Conservation (phyloP, 2,888 invertebrate genomes). For the Raillietiella orientalis region DNA sequence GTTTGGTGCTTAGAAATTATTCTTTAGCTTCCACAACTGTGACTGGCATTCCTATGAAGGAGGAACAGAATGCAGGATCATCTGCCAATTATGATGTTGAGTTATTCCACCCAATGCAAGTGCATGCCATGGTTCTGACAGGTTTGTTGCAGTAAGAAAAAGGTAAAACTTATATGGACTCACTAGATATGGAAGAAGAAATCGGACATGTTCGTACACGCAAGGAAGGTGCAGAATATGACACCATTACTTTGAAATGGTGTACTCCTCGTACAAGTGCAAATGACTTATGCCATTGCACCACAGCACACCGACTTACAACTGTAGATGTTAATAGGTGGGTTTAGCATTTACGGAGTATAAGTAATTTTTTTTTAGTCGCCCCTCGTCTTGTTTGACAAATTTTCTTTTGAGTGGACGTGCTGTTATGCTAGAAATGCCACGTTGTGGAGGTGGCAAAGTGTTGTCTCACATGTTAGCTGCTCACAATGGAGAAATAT, state of each 20-base stretch:
- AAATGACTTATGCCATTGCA: not conserved
- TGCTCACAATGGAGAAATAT: conserved; percentile 81
- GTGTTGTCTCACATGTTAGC: conserved; percentile 72
- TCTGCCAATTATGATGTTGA: conserved; percentile 98
- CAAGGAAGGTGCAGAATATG: conserved; percentile 32
- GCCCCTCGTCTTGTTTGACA: conserved; percentile 85
- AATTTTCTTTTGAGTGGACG: conserved; percentile 84
- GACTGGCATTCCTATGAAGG: conserved; percentile 98
- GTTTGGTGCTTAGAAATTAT: not conserved
- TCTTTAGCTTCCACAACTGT: conserved; percentile 70
- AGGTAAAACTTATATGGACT: not conserved
- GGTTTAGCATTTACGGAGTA: not conserved
- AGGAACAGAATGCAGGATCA: conserved; percentile 88
- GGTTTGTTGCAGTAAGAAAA: conserved; percentile 12
- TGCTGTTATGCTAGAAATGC: conserved; percentile 73
- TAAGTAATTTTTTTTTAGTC: conserved; percentile 17
- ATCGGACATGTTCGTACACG: conserved; percentile 1
- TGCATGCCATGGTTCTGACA: conserved; percentile 45
- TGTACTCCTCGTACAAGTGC: conserved; percentile 42
- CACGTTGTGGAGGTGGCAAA: conserved; percentile 36
- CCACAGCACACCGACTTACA: conserved; percentile 33
- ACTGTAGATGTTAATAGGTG: conserved; percentile 62
- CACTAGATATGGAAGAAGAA: conserved; percentile 1
- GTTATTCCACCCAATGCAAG: conserved; percentile 57
- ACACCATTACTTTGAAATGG: conserved; percentile 75